A percentile compares a stretch with the other conserved stretches of the same genome.
Conservation (phyloP, 2,888 invertebrate genomes). For the Marronus borbonicus region DNA sequence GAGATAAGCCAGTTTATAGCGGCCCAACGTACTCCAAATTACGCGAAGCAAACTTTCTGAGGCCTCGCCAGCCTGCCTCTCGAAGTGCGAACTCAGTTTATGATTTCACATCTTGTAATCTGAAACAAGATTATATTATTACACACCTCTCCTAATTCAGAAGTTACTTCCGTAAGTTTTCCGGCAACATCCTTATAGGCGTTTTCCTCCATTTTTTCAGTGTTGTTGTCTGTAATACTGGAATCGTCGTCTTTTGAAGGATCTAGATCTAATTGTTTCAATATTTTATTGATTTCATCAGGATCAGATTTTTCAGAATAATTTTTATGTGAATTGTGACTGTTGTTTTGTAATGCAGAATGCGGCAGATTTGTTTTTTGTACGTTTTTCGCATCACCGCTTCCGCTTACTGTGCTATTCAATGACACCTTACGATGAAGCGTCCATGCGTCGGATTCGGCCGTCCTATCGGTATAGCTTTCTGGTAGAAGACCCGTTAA, state of each 20-base stretch:
- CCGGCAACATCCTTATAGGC: conserved; percentile 44
- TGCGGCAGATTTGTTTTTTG: conserved; percentile 42
- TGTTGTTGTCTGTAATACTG: conserved; percentile 12
- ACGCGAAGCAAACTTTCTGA: too few species aligned
- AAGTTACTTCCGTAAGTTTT: conserved; percentile 6
- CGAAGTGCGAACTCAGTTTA: too few species aligned
- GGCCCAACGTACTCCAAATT: too few species aligned
- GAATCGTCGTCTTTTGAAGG: conserved; percentile 31
- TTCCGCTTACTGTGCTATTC: conserved; percentile 56
- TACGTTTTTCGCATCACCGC: conserved; percentile 45
- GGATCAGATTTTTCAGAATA: conserved; percentile 44
- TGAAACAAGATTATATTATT: too few species aligned
- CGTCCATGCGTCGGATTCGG: conserved; percentile 94
- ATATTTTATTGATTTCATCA: conserved; percentile 47
- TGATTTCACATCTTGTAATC: too few species aligned
- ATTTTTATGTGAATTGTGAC: conserved; percentile 41
- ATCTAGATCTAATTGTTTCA: conserved; percentile 46
- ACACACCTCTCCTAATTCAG: conserved; percentile 39
- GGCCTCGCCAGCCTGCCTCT: too few species aligned
- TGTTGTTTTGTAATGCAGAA: conserved; percentile 3
- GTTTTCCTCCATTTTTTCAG: conserved; percentile 43
- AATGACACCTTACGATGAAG: conserved; percentile 82
- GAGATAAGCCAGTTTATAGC: too few species aligned
- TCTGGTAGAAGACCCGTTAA: conserved; percentile 86
- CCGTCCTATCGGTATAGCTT: conserved; percentile 86